These are phyloP conservation scores for Zeuzera pyrina DNA, from an alignment of 2,888 invertebrate species.

Conservation along the genomic window DNA sequence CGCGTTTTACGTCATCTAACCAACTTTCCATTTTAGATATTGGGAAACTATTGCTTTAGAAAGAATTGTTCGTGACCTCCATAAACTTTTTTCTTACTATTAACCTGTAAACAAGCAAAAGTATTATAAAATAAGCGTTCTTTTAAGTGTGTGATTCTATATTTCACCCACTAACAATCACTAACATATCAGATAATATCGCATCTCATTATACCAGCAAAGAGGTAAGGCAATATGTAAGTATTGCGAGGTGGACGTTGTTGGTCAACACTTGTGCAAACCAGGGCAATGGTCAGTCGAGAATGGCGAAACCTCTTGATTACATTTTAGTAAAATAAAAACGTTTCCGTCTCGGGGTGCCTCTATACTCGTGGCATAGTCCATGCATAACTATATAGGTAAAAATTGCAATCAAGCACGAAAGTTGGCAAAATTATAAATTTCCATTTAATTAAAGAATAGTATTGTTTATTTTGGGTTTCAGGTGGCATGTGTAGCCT, in stretches of 20 bases:
- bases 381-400: too few species aligned
- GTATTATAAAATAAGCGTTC: too few species aligned
- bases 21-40: conserved; percentile 81
- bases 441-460: too few species aligned
- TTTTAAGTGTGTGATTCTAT: conserved; percentile 7
- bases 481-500: too few species aligned
- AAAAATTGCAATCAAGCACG: too few species aligned
- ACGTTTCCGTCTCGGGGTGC: too few species aligned
- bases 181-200: conserved; percentile 3
- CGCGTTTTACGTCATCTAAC: conserved; percentile 87
- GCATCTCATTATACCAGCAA: conserved; percentile 7
- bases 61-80: conserved; percentile 11
- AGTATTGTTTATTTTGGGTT: too few species aligned
- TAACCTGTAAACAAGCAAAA: conserved; percentile 9
- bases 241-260: conserved; percentile 20
- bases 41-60: conserved; percentile 8
- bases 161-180: conserved; percentile 7
- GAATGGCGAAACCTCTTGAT: conserved; percentile 33
- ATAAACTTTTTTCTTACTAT: not conserved
- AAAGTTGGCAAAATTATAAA: too few species aligned
- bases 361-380: too few species aligned
- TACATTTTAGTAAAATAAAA: too few species aligned
- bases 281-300: conserved; percentile 33
- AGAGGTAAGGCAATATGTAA: conserved; percentile 27
- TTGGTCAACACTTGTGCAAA: conserved; percentile 47